phyloP scores from a whole-genome alignment of 2,888 invertebrate species.

The Andrena flavipes region DNA sequence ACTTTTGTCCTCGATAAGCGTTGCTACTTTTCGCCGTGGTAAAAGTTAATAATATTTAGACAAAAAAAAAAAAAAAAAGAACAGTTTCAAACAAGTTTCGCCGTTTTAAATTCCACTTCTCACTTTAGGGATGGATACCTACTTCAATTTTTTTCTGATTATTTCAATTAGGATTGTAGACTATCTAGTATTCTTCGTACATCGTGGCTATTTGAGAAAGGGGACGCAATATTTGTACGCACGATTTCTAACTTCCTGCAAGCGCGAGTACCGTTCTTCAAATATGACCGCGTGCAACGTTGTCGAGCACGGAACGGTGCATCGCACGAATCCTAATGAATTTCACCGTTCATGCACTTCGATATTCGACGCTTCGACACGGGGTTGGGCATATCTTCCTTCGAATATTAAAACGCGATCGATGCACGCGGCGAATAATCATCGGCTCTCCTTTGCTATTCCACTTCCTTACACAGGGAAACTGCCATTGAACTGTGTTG shows the following conservation, averaged over 20 bases:
- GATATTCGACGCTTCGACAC: conserved; percentile 2
- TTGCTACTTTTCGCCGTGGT: not conserved
- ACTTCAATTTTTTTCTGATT: not conserved
- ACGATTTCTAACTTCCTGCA: conserved; percentile 54
- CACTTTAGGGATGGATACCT: not conserved
- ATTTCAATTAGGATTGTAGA: not conserved
- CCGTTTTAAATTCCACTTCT: not conserved
- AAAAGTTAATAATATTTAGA: not conserved
- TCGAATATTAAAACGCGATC: conserved; percentile 48
- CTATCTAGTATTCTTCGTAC: not conserved
- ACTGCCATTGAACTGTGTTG: not conserved
- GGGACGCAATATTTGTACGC: conserved; percentile 2
- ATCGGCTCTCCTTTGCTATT: conserved; percentile 18
- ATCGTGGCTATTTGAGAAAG: conserved; percentile 1
- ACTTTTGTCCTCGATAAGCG: conserved; percentile 14
- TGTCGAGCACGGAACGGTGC: conserved; percentile 47
- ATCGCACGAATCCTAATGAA: conserved; percentile 64
- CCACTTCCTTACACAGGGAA: not conserved
- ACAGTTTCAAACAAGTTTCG: too few relatives aligned
- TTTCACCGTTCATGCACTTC: conserved; percentile 35
- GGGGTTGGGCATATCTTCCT: conserved; percentile 51
- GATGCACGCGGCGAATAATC: conserved; percentile 40
- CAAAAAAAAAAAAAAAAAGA: too few relatives aligned
- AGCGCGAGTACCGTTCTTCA: conserved; percentile 57
- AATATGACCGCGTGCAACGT: conserved; percentile 52